phyloP scores from a whole-genome alignment of 2,113 vertebrate genomes.

The Platichthys stellatus region DNA sequence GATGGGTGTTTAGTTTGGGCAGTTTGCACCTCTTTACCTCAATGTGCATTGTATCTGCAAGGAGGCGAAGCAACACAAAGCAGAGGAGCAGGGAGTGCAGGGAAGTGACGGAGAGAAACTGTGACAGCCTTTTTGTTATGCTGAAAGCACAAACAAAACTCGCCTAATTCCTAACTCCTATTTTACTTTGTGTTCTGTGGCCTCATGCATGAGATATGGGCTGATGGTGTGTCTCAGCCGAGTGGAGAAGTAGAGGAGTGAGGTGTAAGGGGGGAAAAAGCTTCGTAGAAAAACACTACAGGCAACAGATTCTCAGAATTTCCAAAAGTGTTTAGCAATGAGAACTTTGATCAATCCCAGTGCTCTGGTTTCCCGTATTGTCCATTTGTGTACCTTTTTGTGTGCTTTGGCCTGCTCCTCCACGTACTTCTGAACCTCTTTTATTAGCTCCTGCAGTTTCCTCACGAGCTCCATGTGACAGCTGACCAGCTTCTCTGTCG shows the following conservation, averaged over 20 bases:
- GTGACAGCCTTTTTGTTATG: conserved; percentile 42
- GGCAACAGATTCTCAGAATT: not conserved
- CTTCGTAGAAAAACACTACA: not conserved
- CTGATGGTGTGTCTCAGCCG: conserved; percentile 15
- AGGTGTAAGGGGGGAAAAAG: conserved; percentile 12
- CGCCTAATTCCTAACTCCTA: conserved; percentile 1
- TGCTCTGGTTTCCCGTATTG: not conserved
- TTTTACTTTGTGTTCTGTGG: conserved; percentile 25
- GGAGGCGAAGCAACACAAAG: conserved; percentile 11
- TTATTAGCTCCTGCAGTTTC: conserved; percentile 96
- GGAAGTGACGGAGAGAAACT: conserved; percentile 26
- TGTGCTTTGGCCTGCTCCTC: conserved; percentile 97
- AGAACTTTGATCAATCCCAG: not conserved
- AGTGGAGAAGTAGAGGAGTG: conserved; percentile 9
- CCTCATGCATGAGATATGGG: conserved; percentile 52
- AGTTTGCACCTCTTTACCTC: not conserved
- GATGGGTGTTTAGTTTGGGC: conserved; percentile 1
- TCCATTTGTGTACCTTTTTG: conserved; percentile 88
- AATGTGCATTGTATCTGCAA: not conserved
- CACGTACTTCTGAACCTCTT: conserved; percentile 97
- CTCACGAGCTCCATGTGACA: conserved; percentile 96
- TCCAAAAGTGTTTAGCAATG: not conserved
- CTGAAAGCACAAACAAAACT: conserved; percentile 40
- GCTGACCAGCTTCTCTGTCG: conserved; percentile 93
- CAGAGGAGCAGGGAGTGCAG: not conserved